A percentile compares a stretch with the other conserved stretches of the same genome.
phyloP scores from a whole-genome alignment of 2,797 vertebrate species.

The Sibirionetta formosa region DNA sequence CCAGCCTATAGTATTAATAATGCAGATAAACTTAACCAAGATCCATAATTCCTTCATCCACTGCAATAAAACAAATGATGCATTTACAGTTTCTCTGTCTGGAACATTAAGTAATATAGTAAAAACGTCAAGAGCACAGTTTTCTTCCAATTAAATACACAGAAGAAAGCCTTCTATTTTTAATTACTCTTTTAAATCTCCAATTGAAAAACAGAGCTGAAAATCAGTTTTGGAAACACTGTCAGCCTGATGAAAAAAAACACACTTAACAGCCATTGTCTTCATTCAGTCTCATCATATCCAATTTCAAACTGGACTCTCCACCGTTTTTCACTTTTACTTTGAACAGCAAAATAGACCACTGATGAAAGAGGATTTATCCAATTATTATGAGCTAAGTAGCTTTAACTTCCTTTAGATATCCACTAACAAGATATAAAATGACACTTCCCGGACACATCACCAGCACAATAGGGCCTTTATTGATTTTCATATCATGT shows the following conservation, averaged over 20 bases:
- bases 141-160: slow-evolving; percentile 20
- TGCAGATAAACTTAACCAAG: slow-evolving; percentile 24
- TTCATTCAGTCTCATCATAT: slow-evolving; percentile 47
- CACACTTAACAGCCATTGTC: neutral
- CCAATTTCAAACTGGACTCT: slow-evolving; percentile 48
- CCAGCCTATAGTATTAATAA: slow-evolving; percentile 51
- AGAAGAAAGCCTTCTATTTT: slow-evolving; percentile 25
- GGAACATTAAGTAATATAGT: neutral
- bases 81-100: slow-evolving; percentile 45
- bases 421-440: slow-evolving; percentile 82
- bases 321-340: slow-evolving; percentile 60
- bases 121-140: slow-evolving; percentile 1
- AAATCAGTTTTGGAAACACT: slow-evolving; percentile 19
- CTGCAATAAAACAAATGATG: slow-evolving; percentile 13
- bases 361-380: slow-evolving; percentile 81
- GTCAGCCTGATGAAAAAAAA: slow-evolving; percentile 10
- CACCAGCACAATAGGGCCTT: slow-evolving; percentile 79
- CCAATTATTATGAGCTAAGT: slow-evolving; percentile 83
- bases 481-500: slow-evolving; percentile 89
- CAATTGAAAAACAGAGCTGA: neutral
- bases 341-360: slow-evolving; percentile 72
- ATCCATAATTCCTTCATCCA: slow-evolving; percentile 19
- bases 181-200: slow-evolving; percentile 36
- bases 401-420: slow-evolving; percentile 82
- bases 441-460: slow-evolving; percentile 86